Evolutionary conservation across 1,140 invertebrate species (phyloP).

Genomic region (Drosophila navojoa): DNA sequence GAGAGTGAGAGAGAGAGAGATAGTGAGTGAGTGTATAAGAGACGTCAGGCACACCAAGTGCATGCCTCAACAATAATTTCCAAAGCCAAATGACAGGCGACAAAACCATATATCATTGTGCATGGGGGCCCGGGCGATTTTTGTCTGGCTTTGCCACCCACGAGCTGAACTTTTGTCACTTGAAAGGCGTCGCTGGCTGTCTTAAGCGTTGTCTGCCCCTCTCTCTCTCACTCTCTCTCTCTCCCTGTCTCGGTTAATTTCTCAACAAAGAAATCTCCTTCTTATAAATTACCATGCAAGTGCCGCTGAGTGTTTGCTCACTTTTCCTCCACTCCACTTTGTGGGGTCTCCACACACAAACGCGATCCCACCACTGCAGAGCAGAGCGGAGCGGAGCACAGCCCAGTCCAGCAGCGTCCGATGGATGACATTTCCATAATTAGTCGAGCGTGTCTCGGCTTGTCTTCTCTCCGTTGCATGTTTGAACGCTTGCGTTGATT

Average conservation of each 20-base stretch:
- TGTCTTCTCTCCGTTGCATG: constrained; percentile 48
- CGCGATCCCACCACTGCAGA: not conserved
- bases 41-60: constrained; percentile 57
- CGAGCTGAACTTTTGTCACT: constrained; percentile 80
- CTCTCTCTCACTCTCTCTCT: constrained; percentile 10
- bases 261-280: constrained; percentile 31
- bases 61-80: constrained; percentile 77
- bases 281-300: constrained; percentile 73
- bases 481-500: constrained; percentile 74
- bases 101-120: constrained; percentile 80
- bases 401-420: constrained; percentile 47
- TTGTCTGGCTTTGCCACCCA: constrained; percentile 76
- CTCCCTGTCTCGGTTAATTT: not conserved
- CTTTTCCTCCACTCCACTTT: constrained; percentile 27
- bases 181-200: constrained; percentile 72
- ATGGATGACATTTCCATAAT: constrained; percentile 82
- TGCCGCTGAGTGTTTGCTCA: constrained; percentile 35
- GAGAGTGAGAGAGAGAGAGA: not conserved
- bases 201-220: constrained; percentile 65
- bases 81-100: constrained; percentile 80
- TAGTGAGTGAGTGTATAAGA: constrained; percentile 24
- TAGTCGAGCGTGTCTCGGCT: constrained; percentile 71
- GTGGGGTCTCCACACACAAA: constrained; percentile 58
- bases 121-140: constrained; percentile 53
- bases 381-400: too few relatives aligned